Evolutionary conservation across 2,888 invertebrate genomes (phyloP).

Genomic region (Linyphia triangularis): DNA sequence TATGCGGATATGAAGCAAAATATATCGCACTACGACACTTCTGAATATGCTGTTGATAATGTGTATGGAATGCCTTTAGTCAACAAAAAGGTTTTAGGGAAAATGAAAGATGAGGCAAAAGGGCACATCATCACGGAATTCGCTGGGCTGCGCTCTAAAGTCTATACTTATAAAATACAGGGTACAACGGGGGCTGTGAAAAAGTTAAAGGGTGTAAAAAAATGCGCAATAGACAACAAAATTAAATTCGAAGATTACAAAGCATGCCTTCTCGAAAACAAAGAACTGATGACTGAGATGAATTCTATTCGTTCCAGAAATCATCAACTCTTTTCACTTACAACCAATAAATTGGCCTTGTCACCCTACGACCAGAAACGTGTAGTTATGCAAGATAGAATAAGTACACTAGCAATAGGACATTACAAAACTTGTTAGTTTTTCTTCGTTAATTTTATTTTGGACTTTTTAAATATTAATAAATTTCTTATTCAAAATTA

Average conservation of each 20-base stretch:
- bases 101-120: constrained; percentile 38
- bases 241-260: constrained; percentile 14
- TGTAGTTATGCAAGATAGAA: background rate
- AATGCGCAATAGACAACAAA: constrained; percentile 4
- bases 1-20: constrained; percentile 41
- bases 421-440: no score
- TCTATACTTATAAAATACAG: constrained; percentile 12
- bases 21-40: background rate
- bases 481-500: no score
- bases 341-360: constrained; percentile 1
- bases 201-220: constrained; percentile 9
- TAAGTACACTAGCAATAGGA: constrained; percentile 4
- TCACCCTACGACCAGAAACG: constrained; percentile 4
- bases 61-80: background rate
- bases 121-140: constrained; percentile 16
- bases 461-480: no score
- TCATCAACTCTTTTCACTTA: background rate
- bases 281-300: background rate
- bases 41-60: constrained; percentile 8
- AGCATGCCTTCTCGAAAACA: background rate
- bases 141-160: constrained; percentile 21
- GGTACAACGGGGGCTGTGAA: background rate
- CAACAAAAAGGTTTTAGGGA: constrained; percentile 35
- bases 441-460: no score
- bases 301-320: background rate